phyloP scores from a whole-genome alignment of 2,113 vertebrate species.

The Amphiprion percula region DNA sequence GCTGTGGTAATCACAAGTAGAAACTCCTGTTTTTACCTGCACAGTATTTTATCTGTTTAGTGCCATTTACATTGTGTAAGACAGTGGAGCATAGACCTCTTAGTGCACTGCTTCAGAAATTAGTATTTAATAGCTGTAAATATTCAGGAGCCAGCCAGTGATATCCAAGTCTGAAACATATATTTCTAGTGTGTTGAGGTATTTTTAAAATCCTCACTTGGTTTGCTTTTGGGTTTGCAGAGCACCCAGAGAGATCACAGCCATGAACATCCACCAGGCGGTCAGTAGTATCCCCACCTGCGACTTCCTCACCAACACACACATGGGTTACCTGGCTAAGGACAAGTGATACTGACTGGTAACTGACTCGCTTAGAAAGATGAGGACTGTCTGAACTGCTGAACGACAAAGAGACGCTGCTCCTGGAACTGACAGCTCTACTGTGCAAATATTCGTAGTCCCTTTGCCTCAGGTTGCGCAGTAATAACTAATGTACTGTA shows the following conservation, averaged over 20 bases:
- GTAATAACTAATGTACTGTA: conserved; percentile 44
- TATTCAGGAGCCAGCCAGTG: neutral
- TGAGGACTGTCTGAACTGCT: conserved; percentile 9
- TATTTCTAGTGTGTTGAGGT: neutral
- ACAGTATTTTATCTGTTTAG: no score
- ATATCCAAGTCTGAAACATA: neutral
- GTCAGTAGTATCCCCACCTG: conserved; percentile 92
- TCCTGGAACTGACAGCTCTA: conserved; percentile 6
- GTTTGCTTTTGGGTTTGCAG: conserved; percentile 76
- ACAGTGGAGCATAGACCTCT: no score
- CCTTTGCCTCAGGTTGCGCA: conserved; percentile 37
- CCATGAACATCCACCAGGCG: conserved; percentile 96
- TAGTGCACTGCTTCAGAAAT: neutral
- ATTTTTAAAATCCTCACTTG: neutral
- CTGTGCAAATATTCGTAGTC: conserved; percentile 17
- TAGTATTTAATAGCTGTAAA: neutral
- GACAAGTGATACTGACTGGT: conserved; percentile 47
- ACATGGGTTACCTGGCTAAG: conserved; percentile 90
- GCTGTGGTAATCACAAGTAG: no score
- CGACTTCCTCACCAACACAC: conserved; percentile 96
- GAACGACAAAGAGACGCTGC: neutral
- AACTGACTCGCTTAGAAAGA: neutral
- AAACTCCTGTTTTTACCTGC: no score
- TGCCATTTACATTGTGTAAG: no score
- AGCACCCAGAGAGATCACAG: conserved; percentile 93